Evolutionary conservation across 2,888 invertebrate genomes (phyloP), one percentile per base, ranked within the genome.

Genomic region (Yponomeuta malinellus): DNA sequence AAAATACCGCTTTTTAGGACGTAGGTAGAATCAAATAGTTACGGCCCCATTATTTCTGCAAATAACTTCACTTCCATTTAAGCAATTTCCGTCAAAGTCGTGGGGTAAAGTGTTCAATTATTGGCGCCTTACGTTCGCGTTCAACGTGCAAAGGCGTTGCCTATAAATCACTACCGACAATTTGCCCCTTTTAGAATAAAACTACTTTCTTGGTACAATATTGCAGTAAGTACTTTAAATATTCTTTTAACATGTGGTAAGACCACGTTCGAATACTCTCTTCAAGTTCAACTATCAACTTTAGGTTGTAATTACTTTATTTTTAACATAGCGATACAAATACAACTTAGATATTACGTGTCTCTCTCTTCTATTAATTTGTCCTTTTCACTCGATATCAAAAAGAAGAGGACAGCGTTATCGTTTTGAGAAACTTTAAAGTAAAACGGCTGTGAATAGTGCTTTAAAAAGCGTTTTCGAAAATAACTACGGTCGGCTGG

Each of bases 151-250:
- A 15, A 59, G 52, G 52, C 52, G 52, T 12, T 59, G 0, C 15
- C 52, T 59, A 59, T 59, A 59, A 59, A 59, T 59, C 52, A 59
- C 52, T 59, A 59, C 52, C 52, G 52, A 59, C 52, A 59, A 59
- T 59, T 59, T 59, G 52, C 52, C 52, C 52, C 15, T 10, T 59
- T 59, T 59, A 59, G 52, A 59, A 59, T 4, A 4, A 59, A 59
- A 59, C 52, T 59, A 15, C 52, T 15, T 59, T 59, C 52, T 59
- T 15, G 52, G 52, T 15, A 59, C 52, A 59, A 59, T 59, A 59
- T 59, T 59, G 52, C 52, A 59, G 15, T 15, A 12, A 15, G 52
- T 5, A 33, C 8, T 43, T 43, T 43, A 43, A 43, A 43, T 43
- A 43, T 43, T 59, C 52, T 59, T 59, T 59, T 59, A 15, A 59